Evolutionary conservation across 2,113 vertebrate species (phyloP).

Genomic region (Hepsetus odoe): DNA sequence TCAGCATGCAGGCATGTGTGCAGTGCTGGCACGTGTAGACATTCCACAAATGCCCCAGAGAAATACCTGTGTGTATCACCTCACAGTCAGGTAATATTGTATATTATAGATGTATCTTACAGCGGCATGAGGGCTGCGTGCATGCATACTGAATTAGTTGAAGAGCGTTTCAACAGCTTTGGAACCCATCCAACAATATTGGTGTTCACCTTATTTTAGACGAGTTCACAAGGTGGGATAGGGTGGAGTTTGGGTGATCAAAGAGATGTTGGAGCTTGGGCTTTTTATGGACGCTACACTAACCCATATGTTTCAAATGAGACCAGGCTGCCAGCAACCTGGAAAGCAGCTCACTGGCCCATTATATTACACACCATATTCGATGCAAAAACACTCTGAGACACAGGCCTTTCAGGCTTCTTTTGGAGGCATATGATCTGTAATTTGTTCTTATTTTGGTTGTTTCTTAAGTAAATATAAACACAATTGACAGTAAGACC

Average conservation of each 20-base stretch:
- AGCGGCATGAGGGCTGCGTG: conserved; percentile 38
- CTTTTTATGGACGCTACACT: conserved; percentile 29
- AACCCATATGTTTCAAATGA: conserved; percentile 47
- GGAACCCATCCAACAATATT: conserved; percentile 55
- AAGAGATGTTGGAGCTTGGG: conserved; percentile 1
- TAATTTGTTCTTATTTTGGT: conserved; percentile 41
- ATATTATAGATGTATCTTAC: neutral
- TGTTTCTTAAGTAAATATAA: conserved; percentile 26
- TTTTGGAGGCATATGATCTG: conserved; percentile 19
- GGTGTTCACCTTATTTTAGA: conserved; percentile 37
- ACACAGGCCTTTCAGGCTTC: conserved; percentile 15
- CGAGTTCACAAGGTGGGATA: neutral
- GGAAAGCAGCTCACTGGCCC: conserved; percentile 16
- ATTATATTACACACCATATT: conserved; percentile 37
- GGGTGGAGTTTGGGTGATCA: conserved; percentile 17
- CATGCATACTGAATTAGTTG: conserved; percentile 47
- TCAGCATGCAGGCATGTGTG: conserved; percentile 47
- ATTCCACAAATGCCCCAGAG: conserved; percentile 57
- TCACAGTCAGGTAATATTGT: conserved; percentile 14
- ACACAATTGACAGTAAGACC: conserved; percentile 27
- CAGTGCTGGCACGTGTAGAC: conserved; percentile 40
- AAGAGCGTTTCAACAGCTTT: conserved; percentile 45
- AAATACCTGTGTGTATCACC: conserved; percentile 44
- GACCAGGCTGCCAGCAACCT: conserved; percentile 42
- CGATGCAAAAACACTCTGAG: conserved; percentile 8